Evolutionary conservation across 2,113 vertebrate genomes (phyloP).

Genomic region (Hydrochoerus hydrochaeris): DNA sequence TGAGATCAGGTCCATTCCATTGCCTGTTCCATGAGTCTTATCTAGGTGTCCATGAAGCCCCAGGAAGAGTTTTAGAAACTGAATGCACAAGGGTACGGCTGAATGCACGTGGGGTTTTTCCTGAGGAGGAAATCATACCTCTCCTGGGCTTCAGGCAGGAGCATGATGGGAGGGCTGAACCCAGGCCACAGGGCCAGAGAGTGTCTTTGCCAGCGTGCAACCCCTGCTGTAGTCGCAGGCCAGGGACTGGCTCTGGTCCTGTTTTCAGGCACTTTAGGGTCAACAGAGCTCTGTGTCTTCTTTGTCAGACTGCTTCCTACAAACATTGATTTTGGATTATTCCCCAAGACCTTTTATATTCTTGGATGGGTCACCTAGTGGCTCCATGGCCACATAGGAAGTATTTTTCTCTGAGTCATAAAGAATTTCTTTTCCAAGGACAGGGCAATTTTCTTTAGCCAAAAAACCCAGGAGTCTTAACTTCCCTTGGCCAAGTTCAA

Average conservation of each 20-base stretch:
- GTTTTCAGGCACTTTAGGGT: background rate
- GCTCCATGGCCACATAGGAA: background rate
- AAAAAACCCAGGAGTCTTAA: background rate
- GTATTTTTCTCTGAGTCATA: background rate
- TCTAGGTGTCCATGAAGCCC: background rate
- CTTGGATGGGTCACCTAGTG: background rate
- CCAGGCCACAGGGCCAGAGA: background rate
- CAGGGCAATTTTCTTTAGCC: background rate
- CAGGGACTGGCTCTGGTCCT: background rate
- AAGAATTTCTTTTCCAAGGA: slow-evolving; percentile 26
- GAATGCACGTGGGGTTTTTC: background rate
- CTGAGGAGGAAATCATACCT: background rate
- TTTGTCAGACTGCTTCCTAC: background rate
- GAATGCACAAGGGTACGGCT: background rate
- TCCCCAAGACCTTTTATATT: background rate
- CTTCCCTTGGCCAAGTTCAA: background rate
- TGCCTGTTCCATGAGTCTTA: background rate
- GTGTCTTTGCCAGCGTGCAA: background rate
- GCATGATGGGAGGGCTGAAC: background rate
- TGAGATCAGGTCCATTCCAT: background rate
- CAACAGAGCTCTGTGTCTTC: background rate
- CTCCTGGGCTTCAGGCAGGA: background rate
- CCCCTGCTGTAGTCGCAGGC: background rate
- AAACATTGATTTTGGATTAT: slow-evolving; percentile 50
- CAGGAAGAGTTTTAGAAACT: background rate